Evolutionary conservation across 2,888 invertebrate species (phyloP).

Genomic region (Pristionchus mayeri): DNA sequence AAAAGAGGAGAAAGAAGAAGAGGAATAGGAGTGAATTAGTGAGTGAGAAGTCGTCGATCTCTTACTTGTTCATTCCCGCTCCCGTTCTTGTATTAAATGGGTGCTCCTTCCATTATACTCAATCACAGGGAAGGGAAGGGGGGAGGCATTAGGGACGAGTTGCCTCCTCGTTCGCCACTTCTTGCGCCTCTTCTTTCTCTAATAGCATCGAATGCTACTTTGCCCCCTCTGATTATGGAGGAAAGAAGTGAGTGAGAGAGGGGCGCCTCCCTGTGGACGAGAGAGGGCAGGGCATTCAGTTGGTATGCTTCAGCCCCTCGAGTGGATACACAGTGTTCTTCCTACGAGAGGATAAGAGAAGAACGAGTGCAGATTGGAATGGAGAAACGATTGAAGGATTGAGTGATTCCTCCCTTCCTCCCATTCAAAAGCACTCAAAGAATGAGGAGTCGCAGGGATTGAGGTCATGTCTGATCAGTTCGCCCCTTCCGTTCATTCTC

Average conservation of each 20-base stretch:
- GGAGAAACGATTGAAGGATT: constrained; percentile 13
- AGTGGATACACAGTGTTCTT: not conserved
- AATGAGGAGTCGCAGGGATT: constrained; percentile 23
- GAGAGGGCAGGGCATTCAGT: not conserved
- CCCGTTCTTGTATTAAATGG: not conserved
- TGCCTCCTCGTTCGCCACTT: not conserved
- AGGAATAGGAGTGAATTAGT: not conserved
- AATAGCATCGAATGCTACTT: constrained; percentile 32
- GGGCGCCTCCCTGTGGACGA: not conserved
- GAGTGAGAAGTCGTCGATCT: not conserved
- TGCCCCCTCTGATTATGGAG: constrained; percentile 35
- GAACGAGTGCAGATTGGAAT: not conserved
- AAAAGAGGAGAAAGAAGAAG: constrained; percentile 21
- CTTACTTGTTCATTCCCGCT: not conserved
- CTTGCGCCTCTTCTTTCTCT: not conserved
- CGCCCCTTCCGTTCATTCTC: not conserved
- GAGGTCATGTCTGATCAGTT: not conserved
- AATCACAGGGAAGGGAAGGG: not conserved
- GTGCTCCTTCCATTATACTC: constrained; percentile 28
- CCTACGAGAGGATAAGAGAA: no score
- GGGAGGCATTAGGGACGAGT: constrained; percentile 27
- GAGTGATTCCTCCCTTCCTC: not conserved
- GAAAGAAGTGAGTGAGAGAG: not conserved
- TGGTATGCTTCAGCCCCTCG: constrained; percentile 14
- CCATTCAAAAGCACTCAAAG: constrained; percentile 3